Conservation (phyloP, 2,888 invertebrate genomes). For the Strigamia crassipes region DNA sequence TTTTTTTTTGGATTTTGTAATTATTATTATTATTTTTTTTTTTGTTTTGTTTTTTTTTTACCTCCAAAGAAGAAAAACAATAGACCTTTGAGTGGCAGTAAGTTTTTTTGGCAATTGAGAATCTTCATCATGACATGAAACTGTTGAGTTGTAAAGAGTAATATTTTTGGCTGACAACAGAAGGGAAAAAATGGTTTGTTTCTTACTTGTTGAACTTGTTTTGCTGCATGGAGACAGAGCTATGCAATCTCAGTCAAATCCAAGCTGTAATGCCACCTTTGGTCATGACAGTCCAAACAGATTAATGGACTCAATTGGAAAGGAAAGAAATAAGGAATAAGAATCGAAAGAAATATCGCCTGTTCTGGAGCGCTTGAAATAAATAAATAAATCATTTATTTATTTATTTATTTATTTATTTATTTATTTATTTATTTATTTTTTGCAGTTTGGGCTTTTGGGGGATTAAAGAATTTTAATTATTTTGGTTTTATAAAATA, state of each 20-base stretch:
- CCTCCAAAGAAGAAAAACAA: slow-evolving; percentile 82
- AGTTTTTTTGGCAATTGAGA: slow-evolving; percentile 60
- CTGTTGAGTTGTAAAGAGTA: neutral
- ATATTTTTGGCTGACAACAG: neutral
- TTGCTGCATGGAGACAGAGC: slow-evolving; percentile 16
- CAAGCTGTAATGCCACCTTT: slow-evolving; percentile 26
- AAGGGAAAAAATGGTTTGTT: neutral
- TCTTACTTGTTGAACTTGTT: neutral
- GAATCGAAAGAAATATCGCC: neutral
- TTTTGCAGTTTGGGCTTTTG: neutral
- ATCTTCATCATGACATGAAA: slow-evolving; percentile 2
- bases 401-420: neutral
- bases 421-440: neutral
- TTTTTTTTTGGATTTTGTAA: no score
- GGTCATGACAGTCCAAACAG: slow-evolving; percentile 30
- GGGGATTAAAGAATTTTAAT: neutral
- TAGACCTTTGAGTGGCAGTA: slow-evolving; percentile 79
- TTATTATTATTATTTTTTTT: no score
- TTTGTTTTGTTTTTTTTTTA: slow-evolving; percentile 61
- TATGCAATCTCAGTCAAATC: slow-evolving; percentile 27
- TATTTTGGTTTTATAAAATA: no score
- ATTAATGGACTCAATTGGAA: slow-evolving; percentile 26
- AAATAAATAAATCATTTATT: neutral
- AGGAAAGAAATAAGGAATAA: slow-evolving; percentile 19
- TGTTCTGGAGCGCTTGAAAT: neutral